Base-by-base conservation (phyloP, 2,888 invertebrate genomes). In the Leucophenga montana region DNA sequence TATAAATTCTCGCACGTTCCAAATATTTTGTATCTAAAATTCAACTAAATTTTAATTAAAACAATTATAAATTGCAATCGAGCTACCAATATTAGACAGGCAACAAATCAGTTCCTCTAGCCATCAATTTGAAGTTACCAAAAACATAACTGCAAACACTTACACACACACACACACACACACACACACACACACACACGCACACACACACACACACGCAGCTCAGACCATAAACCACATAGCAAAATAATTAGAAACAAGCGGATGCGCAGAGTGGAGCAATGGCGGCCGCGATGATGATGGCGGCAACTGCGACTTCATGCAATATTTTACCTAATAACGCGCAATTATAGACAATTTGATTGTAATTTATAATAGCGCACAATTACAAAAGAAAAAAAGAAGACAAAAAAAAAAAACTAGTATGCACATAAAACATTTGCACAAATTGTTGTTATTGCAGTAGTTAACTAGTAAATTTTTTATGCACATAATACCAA, bases 311-410 rank as follows among this genome's bases (percentile, higher is more conserved):
- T 18, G 67, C 39, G 62, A 54, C 67, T 74, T 73, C 78, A 46
- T 48, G 46, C 65, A 74, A 80, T 83, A 78, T 76, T 78, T 83
- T 81, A 77, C 76, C 74, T 77, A 75, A 78, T 83, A 80, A 82
- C 77, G 77, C 82, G 81, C 78, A 83, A 82, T 82, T 82, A 83
- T 77, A 83, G 81, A 78, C 81, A 75, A 76, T 78, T 78, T 76
- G 75, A 77, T 74, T 78, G 79, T 79, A 77, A 76, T 78, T 79
- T 79, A 75, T 79, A 80, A 77, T 78, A 69, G 68, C 68, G 71
- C 67, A 69, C 66, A 46, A 27, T 53, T 69, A 73, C 75, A 75
- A 64, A 62, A 56, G 8, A 39, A 39, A 39, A 39, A 39, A 39
- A 39, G 11, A 5, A 33, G 3, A 33, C 33, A 33, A 33, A 33